These are phyloP conservation scores for human DNA, from an alignment of 2,113 vertebrate species.

Conservation along the genomic window GRCh38 chr5:9748001-9748500, in stretches of 20 bases:
- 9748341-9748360: conserved; percentile 1
- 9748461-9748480: background rate
- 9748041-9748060: background rate
- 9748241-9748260: no score
- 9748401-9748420: background rate
- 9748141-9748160: background rate
- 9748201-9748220: background rate
- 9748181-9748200: background rate
- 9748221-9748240: background rate
- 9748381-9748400: background rate
- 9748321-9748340: background rate
- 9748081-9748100: background rate
- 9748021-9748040: fast-evolving
- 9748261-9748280: no score
- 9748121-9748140: background rate
- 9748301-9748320: background rate
- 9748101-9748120: background rate
- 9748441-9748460: background rate
- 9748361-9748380: background rate
- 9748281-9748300: no score
- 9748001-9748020: background rate
- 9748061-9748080: background rate
- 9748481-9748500: background rate
- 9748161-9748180: background rate
- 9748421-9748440: background rate